These are phyloP conservation scores for Helicorthomorpha holstii DNA, from an alignment of 1,140 invertebrate genomes.

Conservation along the genomic window DNA sequence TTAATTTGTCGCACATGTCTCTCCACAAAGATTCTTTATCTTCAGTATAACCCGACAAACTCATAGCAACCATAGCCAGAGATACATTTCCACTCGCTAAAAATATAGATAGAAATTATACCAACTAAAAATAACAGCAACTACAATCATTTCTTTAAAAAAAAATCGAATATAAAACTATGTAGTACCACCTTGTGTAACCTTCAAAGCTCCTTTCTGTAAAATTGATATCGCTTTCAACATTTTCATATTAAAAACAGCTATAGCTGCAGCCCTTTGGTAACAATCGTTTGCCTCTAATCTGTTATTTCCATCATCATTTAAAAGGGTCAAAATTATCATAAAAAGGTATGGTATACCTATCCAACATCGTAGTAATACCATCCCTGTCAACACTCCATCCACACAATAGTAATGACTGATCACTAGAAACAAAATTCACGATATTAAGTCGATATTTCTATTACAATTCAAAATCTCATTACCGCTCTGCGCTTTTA, in stretches of 20 bases:
- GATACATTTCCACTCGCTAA: slow-evolving; percentile 15
- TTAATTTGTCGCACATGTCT: slow-evolving; percentile 52
- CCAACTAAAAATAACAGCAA: not conserved
- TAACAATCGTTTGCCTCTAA: slow-evolving; percentile 30
- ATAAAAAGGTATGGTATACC: too few relatives aligned
- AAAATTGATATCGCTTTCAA: slow-evolving; percentile 68
- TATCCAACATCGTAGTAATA: too few relatives aligned
- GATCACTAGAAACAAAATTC: too few relatives aligned
- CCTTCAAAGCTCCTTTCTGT: slow-evolving; percentile 34
- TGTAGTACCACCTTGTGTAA: slow-evolving; percentile 20
- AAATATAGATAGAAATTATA: not conserved
- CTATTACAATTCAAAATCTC: not conserved
- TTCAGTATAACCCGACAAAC: slow-evolving; percentile 70
- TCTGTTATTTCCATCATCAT: too few relatives aligned
- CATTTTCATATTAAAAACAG: slow-evolving; percentile 74
- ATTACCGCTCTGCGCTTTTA: too few relatives aligned
- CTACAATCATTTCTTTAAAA: slow-evolving; percentile 16
- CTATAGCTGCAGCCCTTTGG: slow-evolving; percentile 71
- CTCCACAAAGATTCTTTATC: slow-evolving; percentile 64
- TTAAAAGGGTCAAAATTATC: too few relatives aligned
- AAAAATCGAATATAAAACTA: slow-evolving; percentile 6
- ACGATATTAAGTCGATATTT: slow-evolving; percentile 52
- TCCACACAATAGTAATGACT: slow-evolving; percentile 65
- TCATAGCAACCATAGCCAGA: slow-evolving; percentile 58
- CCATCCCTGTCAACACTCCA: slow-evolving; percentile 62